Evolutionary conservation across 2,888 invertebrate genomes (phyloP).

Genomic region (Chesias legatella): DNA sequence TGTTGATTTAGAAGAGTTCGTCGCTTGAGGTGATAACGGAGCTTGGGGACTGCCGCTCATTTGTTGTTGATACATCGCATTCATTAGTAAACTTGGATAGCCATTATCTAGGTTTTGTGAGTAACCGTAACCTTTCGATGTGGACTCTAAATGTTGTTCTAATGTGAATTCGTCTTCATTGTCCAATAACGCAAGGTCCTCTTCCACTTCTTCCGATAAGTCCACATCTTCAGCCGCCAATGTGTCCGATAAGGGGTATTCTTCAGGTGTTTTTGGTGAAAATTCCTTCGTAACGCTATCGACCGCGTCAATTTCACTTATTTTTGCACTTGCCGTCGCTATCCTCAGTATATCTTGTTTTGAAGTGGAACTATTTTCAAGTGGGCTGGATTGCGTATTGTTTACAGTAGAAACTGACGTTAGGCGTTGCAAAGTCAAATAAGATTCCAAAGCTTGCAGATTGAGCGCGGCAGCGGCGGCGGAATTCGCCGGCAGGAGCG

Average conservation of each 20-base stretch:
- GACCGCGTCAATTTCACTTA: slow-evolving; percentile 65
- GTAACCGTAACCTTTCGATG: slow-evolving; percentile 65
- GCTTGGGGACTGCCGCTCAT: slow-evolving; percentile 72
- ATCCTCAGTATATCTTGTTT: slow-evolving; percentile 85
- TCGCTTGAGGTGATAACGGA: slow-evolving; percentile 66
- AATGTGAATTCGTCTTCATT: slow-evolving; percentile 86
- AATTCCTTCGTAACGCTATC: slow-evolving; percentile 60
- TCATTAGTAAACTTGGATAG: slow-evolving; percentile 86
- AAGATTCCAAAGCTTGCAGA: slow-evolving; percentile 92
- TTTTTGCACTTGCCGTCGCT: slow-evolving; percentile 79
- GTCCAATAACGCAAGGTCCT: slow-evolving; percentile 87
- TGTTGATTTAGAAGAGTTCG: slow-evolving; percentile 70
- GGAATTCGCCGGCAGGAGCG: slow-evolving; percentile 89
- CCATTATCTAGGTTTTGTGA: slow-evolving; percentile 83
- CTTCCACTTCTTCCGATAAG: slow-evolving; percentile 85
- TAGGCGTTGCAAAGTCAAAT: slow-evolving; percentile 89
- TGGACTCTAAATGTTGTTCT: slow-evolving; percentile 75
- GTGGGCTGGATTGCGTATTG: slow-evolving; percentile 52
- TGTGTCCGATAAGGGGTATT: slow-evolving; percentile 72
- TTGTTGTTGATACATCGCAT: slow-evolving; percentile 83
- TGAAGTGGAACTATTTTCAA: slow-evolving; percentile 63
- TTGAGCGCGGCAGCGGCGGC: slow-evolving; percentile 92
- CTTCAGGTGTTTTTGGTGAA: slow-evolving; percentile 73
- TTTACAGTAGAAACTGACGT: slow-evolving; percentile 83
- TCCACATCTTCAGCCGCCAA: slow-evolving; percentile 83